phyloP scores from a whole-genome alignment of 2,113 vertebrate species.

The Thryonomys swinderianus region DNA sequence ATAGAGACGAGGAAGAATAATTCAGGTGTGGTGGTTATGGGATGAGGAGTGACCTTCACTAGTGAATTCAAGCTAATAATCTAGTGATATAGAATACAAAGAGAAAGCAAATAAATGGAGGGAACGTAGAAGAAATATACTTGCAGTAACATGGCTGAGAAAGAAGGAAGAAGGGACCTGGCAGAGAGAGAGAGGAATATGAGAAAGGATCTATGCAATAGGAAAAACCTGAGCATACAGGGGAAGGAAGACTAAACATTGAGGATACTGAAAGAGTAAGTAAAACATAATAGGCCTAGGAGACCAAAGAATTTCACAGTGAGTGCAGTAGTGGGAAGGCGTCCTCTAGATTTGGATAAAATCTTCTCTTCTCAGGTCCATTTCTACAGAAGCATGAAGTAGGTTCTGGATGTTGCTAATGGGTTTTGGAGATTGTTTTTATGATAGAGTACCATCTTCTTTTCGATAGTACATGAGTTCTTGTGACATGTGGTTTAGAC shows the following conservation, averaged over 20 bases:
- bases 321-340: neutral
- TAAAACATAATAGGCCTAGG: neutral
- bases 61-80: constrained; percentile 10
- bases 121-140: neutral
- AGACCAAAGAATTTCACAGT: neutral
- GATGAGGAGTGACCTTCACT: neutral
- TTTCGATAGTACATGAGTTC: neutral
- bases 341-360: neutral
- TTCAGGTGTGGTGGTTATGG: neutral
- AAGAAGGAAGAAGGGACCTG: neutral
- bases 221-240: neutral
- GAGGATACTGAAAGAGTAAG: neutral
- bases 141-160: neutral
- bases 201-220: neutral
- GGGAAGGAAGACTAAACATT: neutral
- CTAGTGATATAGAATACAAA: neutral
- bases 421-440: neutral
- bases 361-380: neutral
- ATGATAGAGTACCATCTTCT: neutral
- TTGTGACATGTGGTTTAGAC: neutral
- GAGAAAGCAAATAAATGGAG: neutral
- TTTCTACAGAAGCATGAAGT: neutral
- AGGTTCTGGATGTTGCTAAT: neutral
- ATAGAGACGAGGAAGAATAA: neutral
- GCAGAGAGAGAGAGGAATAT: neutral